phyloP scores from a whole-genome alignment of 92 coral and sea anemone species.

The Zoanthus sociatus region DNA sequence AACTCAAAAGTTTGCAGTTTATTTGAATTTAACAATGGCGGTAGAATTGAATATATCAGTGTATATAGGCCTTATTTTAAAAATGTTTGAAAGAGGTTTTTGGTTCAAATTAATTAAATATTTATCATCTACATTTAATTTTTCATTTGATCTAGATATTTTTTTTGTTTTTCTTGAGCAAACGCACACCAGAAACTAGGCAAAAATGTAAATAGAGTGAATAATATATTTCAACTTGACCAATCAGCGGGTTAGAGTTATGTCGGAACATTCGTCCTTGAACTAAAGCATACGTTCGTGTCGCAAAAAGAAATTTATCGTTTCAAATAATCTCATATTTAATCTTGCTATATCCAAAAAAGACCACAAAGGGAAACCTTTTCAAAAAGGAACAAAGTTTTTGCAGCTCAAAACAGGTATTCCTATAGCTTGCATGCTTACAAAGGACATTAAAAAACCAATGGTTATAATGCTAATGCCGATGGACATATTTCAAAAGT shows the following conservation, averaged over 20 bases:
- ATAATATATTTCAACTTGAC: neutral
- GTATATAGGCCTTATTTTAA: no score
- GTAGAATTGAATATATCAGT: no score
- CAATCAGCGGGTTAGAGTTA: neutral
- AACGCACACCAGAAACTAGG: conserved; percentile 1
- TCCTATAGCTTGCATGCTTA: neutral
- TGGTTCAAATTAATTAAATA: no score
- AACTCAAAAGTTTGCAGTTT: no score
- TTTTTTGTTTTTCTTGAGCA: neutral
- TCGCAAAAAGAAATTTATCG: neutral
- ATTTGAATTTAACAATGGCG: no score
- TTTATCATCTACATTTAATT: no score
- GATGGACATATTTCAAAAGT: neutral
- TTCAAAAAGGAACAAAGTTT: neutral
- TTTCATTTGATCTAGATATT: neutral
- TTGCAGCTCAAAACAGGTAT: neutral
- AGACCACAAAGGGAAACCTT: neutral
- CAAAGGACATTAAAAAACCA: no score
- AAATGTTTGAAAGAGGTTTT: no score
- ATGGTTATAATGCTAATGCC: neutral
- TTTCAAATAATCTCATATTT: neutral
- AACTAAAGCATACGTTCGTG: neutral
- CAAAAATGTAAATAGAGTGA: neutral
- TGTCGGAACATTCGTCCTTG: neutral
- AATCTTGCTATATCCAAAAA: neutral